These are phyloP conservation scores for Brienomyrus brachyistius DNA, from an alignment of 2,113 vertebrate genomes.

Conservation along the genomic window DNA sequence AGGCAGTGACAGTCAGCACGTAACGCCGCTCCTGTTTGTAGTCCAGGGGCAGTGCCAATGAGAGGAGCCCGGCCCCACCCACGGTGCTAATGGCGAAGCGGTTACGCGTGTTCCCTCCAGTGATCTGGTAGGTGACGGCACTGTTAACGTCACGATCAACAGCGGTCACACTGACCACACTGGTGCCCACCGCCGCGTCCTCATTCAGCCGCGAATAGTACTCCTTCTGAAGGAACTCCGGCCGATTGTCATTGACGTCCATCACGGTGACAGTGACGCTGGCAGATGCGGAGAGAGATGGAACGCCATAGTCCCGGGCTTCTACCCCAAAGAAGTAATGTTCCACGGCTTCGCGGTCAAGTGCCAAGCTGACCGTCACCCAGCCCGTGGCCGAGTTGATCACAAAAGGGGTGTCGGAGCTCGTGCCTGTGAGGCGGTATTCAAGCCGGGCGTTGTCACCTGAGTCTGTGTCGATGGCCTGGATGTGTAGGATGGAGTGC, in stretches of 20 bases:
- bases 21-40: slow-evolving; percentile 97
- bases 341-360: slow-evolving; percentile 90
- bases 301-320: slow-evolving; percentile 84
- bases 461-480: slow-evolving; percentile 89
- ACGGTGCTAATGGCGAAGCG: slow-evolving; percentile 94
- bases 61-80: slow-evolving; percentile 78
- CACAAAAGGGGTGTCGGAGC: slow-evolving; percentile 78
- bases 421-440: slow-evolving; percentile 80
- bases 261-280: slow-evolving; percentile 92
- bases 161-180: slow-evolving; percentile 82
- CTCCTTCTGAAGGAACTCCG: slow-evolving; percentile 88
- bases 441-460: slow-evolving; percentile 87
- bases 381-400: slow-evolving; percentile 93
- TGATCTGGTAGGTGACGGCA: slow-evolving; percentile 94
- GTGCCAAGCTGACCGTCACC: slow-evolving; percentile 85
- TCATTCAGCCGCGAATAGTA: slow-evolving; percentile 90
- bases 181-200: slow-evolving; percentile 85
- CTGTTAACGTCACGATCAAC: slow-evolving; percentile 93
- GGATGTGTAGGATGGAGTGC: slow-evolving; percentile 93
- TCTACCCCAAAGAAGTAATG: slow-evolving; percentile 94
- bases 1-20: slow-evolving; percentile 85
- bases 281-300: slow-evolving; percentile 83
- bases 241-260: slow-evolving; percentile 95
- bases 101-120: slow-evolving; percentile 90
- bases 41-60: slow-evolving; percentile 85